Evolutionary conservation across 2,888 invertebrate genomes (phyloP).

Genomic region (Synanthedon formicaeformis): DNA sequence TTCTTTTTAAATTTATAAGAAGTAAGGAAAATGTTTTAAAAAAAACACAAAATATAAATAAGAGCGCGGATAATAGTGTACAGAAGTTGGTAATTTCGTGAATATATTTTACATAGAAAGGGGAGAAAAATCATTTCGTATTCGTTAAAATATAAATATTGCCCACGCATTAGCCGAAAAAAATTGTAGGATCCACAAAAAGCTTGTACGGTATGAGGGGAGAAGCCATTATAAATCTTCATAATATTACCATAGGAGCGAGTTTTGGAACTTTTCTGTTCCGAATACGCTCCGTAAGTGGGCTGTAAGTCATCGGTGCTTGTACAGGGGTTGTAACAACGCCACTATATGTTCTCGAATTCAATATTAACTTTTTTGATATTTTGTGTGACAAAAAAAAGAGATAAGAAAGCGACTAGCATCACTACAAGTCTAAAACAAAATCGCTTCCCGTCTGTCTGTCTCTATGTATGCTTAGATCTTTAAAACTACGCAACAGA

Average conservation of each 20-base stretch:
- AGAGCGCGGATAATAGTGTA: too few species aligned
- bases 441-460: too few species aligned
- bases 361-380: neutral
- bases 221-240: constrained; percentile 68
- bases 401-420: too few species aligned
- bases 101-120: constrained; percentile 1
- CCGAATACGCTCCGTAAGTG: constrained; percentile 59
- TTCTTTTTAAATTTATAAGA: neutral
- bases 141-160: constrained; percentile 27
- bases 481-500: too few species aligned
- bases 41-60: too few species aligned
- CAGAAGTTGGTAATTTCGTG: neutral
- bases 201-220: constrained; percentile 40
- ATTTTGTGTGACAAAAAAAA: too few species aligned
- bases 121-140: constrained; percentile 16
- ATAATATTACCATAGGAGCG: constrained; percentile 63
- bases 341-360: constrained; percentile 34
- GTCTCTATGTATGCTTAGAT: too few species aligned
- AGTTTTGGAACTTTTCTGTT: constrained; percentile 62
- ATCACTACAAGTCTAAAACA: too few species aligned
- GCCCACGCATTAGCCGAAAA: constrained; percentile 26
- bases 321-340: constrained; percentile 24
- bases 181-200: constrained; percentile 41
- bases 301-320: constrained; percentile 55
- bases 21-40: neutral